Evolutionary conservation across 2,888 invertebrate genomes (phyloP), one percentile per base, ranked within the genome.

Genomic region (Tetropium fuscum): DNA sequence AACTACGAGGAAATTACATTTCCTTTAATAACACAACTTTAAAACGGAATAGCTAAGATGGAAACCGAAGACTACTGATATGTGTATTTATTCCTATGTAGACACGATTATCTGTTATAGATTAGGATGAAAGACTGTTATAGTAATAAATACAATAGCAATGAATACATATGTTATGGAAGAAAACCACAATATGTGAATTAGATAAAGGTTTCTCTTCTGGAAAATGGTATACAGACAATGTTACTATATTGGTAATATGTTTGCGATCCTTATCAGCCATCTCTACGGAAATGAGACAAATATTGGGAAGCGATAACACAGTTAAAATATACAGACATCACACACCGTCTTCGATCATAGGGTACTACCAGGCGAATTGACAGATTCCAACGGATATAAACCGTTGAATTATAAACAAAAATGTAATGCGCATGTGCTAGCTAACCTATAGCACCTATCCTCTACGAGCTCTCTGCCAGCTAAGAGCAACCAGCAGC

Each of bases 1-100:
- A 41, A 19, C 40, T 41, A 41, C 20, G 10, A 4, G 40, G 40
- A 41, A 41, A 41, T 41, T 41, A 20, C 19, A 41, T 41, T 41
- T 41, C 40, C 40, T 41, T 41, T 41, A 20, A 41, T 41, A 41
- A 41, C 20, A 4, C 3, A 41, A 41, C 20, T 41, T 18, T 18
- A 41, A 20, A 20, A 41, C 20, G 20, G 19, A 19, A 41, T 41
- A 19, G 19, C 19, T 19, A 11, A 18, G n/a, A 19, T 19, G 20
- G 40, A 19, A 19, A 41, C 40, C 11, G 20, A 41, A 19, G 19
- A 41, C 19, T 18, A 20, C 40, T 20, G 10, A 20, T 41, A 11
- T 19, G 19, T 41, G 4, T 41, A 10, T 41, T 19, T 40, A 19
- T 19, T 19, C 18, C 18, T 40, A 3, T 10, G 8, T 0, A 11